phyloP scores from a whole-genome alignment of 2,113 vertebrate genomes.

The Muntiacus reevesi region DNA sequence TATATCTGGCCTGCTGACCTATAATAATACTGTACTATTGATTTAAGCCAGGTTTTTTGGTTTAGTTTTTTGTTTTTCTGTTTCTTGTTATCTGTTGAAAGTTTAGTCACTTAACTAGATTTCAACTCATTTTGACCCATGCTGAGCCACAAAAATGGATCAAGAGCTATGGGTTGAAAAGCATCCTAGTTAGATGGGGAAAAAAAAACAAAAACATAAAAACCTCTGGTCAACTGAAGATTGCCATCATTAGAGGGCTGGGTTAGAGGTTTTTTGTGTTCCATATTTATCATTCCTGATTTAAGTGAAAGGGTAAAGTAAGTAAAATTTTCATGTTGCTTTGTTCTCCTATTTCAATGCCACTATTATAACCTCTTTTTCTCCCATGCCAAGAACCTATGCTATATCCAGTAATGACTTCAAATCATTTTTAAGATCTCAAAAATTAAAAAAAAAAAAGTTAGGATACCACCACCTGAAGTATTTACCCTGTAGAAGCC shows the following conservation, averaged over 20 bases:
- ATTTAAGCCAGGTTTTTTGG: neutral
- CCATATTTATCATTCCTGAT: neutral
- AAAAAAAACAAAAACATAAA: neutral
- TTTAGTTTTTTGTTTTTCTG: neutral
- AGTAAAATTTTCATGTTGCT: neutral
- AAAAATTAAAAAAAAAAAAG: neutral
- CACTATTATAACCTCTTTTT: neutral
- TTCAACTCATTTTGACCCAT: neutral
- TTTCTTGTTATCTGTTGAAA: neutral
- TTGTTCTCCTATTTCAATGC: neutral
- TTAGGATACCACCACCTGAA: neutral
- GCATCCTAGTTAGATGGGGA: neutral
- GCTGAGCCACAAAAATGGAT: neutral
- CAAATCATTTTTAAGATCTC: neutral
- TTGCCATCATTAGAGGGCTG: neutral
- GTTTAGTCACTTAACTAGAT: neutral
- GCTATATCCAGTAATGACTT: neutral
- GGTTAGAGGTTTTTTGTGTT: neutral
- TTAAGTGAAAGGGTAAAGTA: neutral
- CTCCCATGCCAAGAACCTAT: neutral
- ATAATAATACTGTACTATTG: neutral
- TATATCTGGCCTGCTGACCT: neutral
- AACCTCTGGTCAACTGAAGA: neutral
- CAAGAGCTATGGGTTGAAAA: neutral
- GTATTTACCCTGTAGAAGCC: neutral